Base-by-base conservation (phyloP, 1,140 invertebrate species). In the Pantala flavescens region DNA sequence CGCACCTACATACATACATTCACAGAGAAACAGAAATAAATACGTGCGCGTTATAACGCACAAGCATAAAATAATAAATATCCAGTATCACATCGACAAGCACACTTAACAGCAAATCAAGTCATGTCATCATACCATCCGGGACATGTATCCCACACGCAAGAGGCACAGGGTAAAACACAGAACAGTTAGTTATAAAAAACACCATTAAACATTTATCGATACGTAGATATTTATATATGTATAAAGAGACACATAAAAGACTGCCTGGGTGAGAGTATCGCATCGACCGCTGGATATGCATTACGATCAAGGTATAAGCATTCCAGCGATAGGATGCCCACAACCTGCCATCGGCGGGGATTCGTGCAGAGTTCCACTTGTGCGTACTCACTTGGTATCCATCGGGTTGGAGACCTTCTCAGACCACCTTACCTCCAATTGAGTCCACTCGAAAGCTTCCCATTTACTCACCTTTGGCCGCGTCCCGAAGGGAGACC, bases 211-310 rank as follows among this genome's bases (percentile, higher is more conserved):
- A 16, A 63, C n/a, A 63, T 21, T 7, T 21, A 63, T 21, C 14
- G 16, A 21, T 21, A 63, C 12, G n/a, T 73, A 73, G 28, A 73
- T 36, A 73, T 73, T 12, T 73, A 73, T 73, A 28, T 73, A 73
- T 73, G 36, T 73, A 73, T 43, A 42, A 5, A 19, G 49, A 19
- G 49, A 63, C 49, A 63, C 49, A 63, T 63, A 63, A 63, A 63
- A 63, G 49, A 63, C 49, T 63, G 49, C 71, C 28, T 71, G 71
- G 71, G 71, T 71, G 23, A 24, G 71, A 71, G 19, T 71, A 21
- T 5, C 71, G 28, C 23, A 71, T 24, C 9, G 19, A 16, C 71
- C 71, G 2, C 9, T 19, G 3, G 71, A 5, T 9, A 3, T 24
- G 9, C 1, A 23, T 16, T 5, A 36, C 23, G 23, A 14, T 23